These are phyloP conservation scores for Anarrhichthys ocellatus DNA, from an alignment of 2,113 vertebrate species.

Conservation along the genomic window DNA sequence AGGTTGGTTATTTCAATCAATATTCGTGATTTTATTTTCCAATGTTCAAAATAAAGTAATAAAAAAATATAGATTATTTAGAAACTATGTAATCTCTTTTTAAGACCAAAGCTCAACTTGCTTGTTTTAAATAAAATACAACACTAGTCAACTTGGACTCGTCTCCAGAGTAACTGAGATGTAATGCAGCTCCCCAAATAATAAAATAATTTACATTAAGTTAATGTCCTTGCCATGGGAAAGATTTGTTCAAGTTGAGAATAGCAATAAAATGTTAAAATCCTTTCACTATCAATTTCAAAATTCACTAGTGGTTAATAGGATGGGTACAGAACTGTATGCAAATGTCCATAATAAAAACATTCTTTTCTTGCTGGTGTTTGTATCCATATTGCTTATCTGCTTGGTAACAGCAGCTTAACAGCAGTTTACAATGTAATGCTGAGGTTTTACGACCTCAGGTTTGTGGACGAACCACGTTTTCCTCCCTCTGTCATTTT, in stretches of 20 bases:
- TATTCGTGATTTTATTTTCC: background rate
- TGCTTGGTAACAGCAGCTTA: constrained; percentile 41
- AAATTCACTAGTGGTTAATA: background rate
- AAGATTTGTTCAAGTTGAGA: background rate
- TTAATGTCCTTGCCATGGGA: background rate
- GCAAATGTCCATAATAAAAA: background rate
- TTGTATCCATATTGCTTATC: constrained; percentile 44
- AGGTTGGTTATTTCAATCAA: background rate
- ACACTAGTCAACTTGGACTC: background rate
- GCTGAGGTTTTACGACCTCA: constrained; percentile 28
- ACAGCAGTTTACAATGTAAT: constrained; percentile 49
- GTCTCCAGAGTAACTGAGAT: background rate
- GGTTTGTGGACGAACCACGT: background rate
- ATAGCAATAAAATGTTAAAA: background rate
- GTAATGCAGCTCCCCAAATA: background rate
- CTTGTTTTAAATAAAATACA: background rate
- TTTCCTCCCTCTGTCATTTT: constrained; percentile 4
- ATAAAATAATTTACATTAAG: background rate
- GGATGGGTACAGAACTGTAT: background rate
- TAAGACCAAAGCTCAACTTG: background rate
- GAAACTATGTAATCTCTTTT: background rate
- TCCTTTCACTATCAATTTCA: background rate
- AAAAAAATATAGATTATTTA: background rate
- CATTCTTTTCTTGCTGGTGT: background rate
- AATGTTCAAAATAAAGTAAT: background rate